Evolutionary conservation across 2,113 vertebrate species (phyloP).

Genomic region (Sinocyclocheilus grahami): DNA sequence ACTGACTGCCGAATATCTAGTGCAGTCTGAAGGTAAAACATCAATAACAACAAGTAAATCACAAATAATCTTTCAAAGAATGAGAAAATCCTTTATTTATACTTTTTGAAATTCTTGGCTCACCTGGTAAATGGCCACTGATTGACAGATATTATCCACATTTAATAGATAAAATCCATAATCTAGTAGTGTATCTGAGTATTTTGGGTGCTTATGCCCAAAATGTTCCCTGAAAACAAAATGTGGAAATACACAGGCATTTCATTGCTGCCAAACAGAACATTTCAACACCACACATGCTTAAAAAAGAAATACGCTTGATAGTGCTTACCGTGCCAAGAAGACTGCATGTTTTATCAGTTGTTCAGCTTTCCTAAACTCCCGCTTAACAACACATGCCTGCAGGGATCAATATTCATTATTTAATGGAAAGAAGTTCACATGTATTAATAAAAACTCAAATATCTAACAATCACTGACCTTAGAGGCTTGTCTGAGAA

Average conservation of each 20-base stretch:
- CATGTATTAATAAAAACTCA: background rate
- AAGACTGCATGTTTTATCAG: slow-evolving; percentile 98
- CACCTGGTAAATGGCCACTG: slow-evolving; percentile 98
- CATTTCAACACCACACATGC: background rate
- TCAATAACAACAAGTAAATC: background rate
- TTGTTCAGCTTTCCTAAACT: slow-evolving; percentile 98
- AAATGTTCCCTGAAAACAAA: slow-evolving; percentile 89
- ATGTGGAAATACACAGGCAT: background rate
- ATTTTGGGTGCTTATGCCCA: slow-evolving; percentile 97
- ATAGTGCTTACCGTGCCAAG: slow-evolving; percentile 85
- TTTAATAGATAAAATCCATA: slow-evolving; percentile 99
- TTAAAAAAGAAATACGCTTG: background rate
- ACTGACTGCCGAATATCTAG: slow-evolving; percentile 98
- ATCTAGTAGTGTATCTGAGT: slow-evolving; percentile 96
- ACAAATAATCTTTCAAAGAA: background rate
- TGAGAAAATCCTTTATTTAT: background rate
- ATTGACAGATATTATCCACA: slow-evolving; percentile 99
- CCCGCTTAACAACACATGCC: slow-evolving; percentile 98
- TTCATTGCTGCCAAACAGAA: background rate
- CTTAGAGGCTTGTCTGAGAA: slow-evolving; percentile 97
- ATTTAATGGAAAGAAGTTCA: background rate
- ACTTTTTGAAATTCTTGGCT: slow-evolving; percentile 2
- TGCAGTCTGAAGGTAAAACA: slow-evolving; percentile 82
- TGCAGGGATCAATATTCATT: slow-evolving; percentile 61
- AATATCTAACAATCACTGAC: slow-evolving; percentile 63